phyloP scores from a whole-genome alignment of 1,140 invertebrate genomes.

The Cyrtorhinus lividipennis region DNA sequence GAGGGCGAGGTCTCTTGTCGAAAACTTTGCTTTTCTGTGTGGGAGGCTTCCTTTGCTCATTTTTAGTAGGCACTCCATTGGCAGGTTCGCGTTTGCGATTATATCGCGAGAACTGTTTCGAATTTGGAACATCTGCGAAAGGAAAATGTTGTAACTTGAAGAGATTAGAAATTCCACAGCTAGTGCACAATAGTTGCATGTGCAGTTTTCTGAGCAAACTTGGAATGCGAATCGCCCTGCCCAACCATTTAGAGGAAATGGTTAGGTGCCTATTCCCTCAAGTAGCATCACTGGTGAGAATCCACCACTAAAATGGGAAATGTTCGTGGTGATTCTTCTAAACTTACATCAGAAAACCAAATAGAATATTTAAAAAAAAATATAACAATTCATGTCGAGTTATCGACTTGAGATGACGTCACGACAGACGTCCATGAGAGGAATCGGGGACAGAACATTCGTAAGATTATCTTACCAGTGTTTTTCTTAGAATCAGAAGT shows the following conservation, averaged over 20 bases:
- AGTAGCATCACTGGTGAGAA: too few species aligned
- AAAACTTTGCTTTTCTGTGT: constrained; percentile 44
- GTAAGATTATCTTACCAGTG: constrained; percentile 52
- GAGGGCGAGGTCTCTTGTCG: constrained; percentile 61
- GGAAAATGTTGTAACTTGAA: neutral
- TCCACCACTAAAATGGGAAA: too few species aligned
- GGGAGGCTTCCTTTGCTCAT: constrained; percentile 44
- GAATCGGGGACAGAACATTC: constrained; percentile 10
- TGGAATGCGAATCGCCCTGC: too few species aligned
- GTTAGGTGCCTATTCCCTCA: too few species aligned
- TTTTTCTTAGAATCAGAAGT: constrained; percentile 50
- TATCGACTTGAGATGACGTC: neutral
- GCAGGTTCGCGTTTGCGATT: constrained; percentile 45
- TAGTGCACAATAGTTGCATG: too few species aligned
- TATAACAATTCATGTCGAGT: too few species aligned
- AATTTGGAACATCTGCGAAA: constrained; percentile 35
- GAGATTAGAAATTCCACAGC: too few species aligned
- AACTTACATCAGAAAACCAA: too few species aligned
- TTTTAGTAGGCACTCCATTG: constrained; percentile 36
- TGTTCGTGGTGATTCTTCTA: too few species aligned
- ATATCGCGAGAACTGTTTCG: constrained; percentile 45
- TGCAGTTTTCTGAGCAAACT: too few species aligned
- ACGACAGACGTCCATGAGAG: neutral
- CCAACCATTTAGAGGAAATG: too few species aligned
- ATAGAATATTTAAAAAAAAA: neutral